Evolutionary conservation across 2,113 vertebrate species (phyloP).

Genomic region (Barbus barbus): DNA sequence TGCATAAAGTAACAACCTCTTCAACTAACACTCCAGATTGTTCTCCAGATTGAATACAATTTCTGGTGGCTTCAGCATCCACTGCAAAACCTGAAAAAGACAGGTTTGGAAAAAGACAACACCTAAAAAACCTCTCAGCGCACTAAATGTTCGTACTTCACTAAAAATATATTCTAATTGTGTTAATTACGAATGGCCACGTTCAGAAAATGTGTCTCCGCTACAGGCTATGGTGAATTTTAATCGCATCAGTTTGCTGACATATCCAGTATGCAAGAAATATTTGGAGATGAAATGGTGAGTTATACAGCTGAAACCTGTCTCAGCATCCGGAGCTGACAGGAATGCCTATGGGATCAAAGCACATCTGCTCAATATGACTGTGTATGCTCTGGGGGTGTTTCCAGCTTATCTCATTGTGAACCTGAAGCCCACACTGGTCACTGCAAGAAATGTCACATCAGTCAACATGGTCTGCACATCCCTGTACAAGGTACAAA

Average conservation of each 20-base stretch:
- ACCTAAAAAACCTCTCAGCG: constrained; percentile 76
- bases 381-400: constrained; percentile 81
- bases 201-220: not conserved
- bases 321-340: not conserved
- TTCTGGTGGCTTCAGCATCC: constrained; percentile 86
- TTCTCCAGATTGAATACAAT: constrained; percentile 80
- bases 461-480: constrained; percentile 52
- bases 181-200: not conserved
- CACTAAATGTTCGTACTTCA: constrained; percentile 73
- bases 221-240: constrained; percentile 82
- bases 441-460: constrained; percentile 37
- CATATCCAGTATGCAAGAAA: constrained; percentile 85
- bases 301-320: constrained; percentile 43
- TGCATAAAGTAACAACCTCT: not conserved
- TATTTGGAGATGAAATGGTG: constrained; percentile 91
- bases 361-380: constrained; percentile 85
- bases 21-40: not conserved
- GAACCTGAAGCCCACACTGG: constrained; percentile 68
- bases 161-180: not conserved
- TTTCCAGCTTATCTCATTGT: constrained; percentile 82
- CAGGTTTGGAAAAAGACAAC: constrained; percentile 51
- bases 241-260: constrained; percentile 83
- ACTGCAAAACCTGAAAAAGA: constrained; percentile 65
- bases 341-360: constrained; percentile 87
- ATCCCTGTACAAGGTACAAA: constrained; percentile 50